Percentiles rank a stretch among this genome's conserved stretches.
phyloP scores from a whole-genome alignment of 64 coral and sea anemone species.

The Pocillopora damicornis region DNA sequence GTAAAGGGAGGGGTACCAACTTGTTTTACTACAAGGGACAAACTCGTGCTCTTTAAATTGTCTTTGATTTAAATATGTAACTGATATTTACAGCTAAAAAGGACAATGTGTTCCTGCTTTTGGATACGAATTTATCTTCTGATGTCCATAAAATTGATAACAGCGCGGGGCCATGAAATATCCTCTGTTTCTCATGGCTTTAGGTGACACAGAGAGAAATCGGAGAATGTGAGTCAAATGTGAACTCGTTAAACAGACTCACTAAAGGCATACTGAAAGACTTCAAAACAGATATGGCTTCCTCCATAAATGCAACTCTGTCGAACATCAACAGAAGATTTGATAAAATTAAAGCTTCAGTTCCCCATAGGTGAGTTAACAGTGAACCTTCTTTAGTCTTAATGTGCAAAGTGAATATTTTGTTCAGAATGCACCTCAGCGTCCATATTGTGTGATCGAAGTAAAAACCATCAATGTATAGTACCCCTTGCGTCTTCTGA shows the following conservation, averaged over 20 bases:
- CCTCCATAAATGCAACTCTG: slow-evolving; percentile 87
- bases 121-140: neutral
- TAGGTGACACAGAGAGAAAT: slow-evolving; percentile 67
- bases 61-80: too few relatives aligned
- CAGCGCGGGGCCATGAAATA: too few relatives aligned
- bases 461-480: too few relatives aligned
- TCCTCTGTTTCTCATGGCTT: neutral
- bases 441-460: too few relatives aligned
- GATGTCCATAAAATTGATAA: neutral
- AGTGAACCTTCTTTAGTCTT: neutral
- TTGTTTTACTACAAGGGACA: too few relatives aligned
- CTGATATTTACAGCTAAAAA: too few relatives aligned
- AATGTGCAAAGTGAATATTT: too few relatives aligned
- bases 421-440: too few relatives aligned
- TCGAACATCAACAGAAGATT: slow-evolving; percentile 88
- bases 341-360: slow-evolving; percentile 79
- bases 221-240: slow-evolving; percentile 74
- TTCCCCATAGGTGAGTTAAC: slow-evolving; percentile 57
- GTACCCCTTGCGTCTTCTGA: too few relatives aligned
- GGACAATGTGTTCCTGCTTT: too few relatives aligned
- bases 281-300: slow-evolving; percentile 94
- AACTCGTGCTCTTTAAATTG: too few relatives aligned
- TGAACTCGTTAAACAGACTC: slow-evolving; percentile 63
- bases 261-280: slow-evolving; percentile 89
- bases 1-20: too few relatives aligned